Percentiles rank a stretch among this genome's conserved stretches.
Conservation (phyloP, 2,113 vertebrate species). For the Mirza zaza region DNA sequence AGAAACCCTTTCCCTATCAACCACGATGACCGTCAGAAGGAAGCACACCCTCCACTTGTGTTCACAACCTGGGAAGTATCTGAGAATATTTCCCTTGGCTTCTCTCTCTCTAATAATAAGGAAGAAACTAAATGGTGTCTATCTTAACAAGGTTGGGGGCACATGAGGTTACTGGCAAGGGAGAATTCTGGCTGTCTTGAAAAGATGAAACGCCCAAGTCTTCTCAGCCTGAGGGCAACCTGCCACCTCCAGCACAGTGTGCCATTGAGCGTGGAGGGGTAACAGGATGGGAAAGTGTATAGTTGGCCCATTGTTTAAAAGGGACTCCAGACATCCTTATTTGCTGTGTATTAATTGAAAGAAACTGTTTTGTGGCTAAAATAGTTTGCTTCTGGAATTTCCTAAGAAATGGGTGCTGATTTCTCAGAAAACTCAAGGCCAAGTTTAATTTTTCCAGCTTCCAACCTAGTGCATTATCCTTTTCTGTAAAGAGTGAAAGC, state of each 20-base stretch:
- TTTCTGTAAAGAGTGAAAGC: conserved; percentile 61
- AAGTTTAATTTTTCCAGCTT: conserved; percentile 66
- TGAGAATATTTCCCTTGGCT: background rate
- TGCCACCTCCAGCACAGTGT: conserved; percentile 46
- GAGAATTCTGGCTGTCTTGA: conserved; percentile 61
- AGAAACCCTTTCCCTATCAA: background rate
- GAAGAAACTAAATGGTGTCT: background rate
- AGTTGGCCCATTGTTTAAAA: conserved; percentile 48
- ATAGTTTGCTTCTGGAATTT: conserved; percentile 65
- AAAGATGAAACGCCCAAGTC: conserved; percentile 46
- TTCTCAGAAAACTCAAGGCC: conserved; percentile 71
- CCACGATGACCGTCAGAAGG: background rate
- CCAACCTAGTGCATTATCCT: conserved; percentile 50
- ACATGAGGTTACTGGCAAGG: conserved; percentile 58
- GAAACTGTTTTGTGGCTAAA: conserved; percentile 48
- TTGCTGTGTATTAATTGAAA: conserved; percentile 65
- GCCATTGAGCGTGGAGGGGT: conserved; percentile 48
- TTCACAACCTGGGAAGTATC: background rate
- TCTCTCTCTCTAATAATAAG: background rate
- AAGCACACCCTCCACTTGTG: background rate
- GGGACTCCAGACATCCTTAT: conserved; percentile 13
- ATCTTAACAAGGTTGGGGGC: conserved; percentile 2
- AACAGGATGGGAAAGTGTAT: conserved; percentile 29
- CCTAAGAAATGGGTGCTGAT: conserved; percentile 33
- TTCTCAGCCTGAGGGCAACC: conserved; percentile 51